Percentiles rank a stretch among this genome's conserved stretches.
phyloP scores from a whole-genome alignment of 2,113 vertebrate genomes.

The Plectropomus leopardus region DNA sequence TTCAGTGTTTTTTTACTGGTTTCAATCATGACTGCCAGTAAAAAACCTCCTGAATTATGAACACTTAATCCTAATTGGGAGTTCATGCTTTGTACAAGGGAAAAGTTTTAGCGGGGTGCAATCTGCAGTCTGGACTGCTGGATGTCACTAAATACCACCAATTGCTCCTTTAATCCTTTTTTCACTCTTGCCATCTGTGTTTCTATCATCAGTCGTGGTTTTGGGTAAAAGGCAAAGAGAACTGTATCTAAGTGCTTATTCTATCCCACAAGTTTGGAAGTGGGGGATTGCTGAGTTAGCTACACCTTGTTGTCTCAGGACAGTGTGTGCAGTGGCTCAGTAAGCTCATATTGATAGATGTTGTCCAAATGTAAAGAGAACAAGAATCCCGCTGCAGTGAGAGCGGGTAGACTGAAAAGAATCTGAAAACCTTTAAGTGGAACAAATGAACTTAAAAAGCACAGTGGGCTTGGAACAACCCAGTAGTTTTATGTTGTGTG shows the following conservation, averaged over 20 bases:
- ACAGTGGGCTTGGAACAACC: constrained; percentile 26
- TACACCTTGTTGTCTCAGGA: constrained; percentile 15
- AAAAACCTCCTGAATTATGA: no score
- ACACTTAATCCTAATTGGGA: no score
- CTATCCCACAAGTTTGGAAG: constrained; percentile 40
- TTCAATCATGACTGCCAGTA: no score
- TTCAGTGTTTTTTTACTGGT: no score
- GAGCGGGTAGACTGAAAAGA: background rate
- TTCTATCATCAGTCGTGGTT: constrained; percentile 25
- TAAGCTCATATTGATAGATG: constrained; percentile 51
- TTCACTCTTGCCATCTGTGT: constrained; percentile 20
- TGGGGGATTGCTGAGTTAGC: constrained; percentile 45
- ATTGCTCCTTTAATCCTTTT: constrained; percentile 24
- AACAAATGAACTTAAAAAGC: constrained; percentile 40
- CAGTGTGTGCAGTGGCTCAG: constrained; percentile 23
- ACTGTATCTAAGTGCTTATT: constrained; percentile 29
- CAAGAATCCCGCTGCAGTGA: constrained; percentile 29
- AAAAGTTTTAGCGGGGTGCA: no score
- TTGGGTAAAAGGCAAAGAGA: constrained; percentile 29
- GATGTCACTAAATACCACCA: no score
- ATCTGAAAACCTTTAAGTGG: constrained; percentile 35
- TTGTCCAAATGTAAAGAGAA: constrained; percentile 51
- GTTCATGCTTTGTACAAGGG: no score
- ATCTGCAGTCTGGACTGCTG: no score
- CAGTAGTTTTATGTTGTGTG: constrained; percentile 11